These are phyloP conservation scores for Andricus quercusramuli DNA, from an alignment of 2,888 invertebrate genomes.

Conservation along the genomic window DNA sequence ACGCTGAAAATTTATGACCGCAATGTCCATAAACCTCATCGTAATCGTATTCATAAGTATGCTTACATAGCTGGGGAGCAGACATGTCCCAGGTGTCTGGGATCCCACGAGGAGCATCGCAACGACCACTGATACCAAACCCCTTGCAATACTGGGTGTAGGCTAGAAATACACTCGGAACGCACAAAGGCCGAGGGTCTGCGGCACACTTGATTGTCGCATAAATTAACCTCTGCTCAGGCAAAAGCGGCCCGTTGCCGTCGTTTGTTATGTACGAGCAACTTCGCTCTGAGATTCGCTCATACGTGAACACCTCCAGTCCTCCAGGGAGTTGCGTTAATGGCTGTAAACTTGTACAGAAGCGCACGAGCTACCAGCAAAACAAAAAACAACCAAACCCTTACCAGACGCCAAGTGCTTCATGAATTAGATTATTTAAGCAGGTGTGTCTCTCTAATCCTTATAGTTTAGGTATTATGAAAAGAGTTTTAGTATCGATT, in stretches of 20 bases:
- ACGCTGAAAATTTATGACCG: conserved; percentile 49
- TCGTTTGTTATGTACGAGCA: conserved; percentile 59
- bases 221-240: conserved; percentile 73
- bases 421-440: conserved; percentile 31
- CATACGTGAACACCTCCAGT: conserved; percentile 31
- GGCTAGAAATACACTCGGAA: conserved; percentile 36
- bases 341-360: conserved; percentile 39
- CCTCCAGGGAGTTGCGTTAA: conserved; percentile 25
- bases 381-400: conserved; percentile 28
- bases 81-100: conserved; percentile 68
- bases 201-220: conserved; percentile 69
- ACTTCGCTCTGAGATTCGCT: conserved; percentile 45
- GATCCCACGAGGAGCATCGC: conserved; percentile 66
- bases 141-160: conserved; percentile 32
- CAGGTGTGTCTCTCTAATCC: neutral
- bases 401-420: conserved; percentile 31
- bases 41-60: conserved; percentile 72
- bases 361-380: conserved; percentile 14
- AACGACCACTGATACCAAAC: conserved; percentile 56
- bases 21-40: conserved; percentile 57
- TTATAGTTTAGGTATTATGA: neutral
- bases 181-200: conserved; percentile 63
- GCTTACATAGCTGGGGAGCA: conserved; percentile 55
- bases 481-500: neutral
- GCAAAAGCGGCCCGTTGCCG: conserved; percentile 65